Evolutionary conservation across 2,888 invertebrate species (phyloP).

Genomic region (Epistrophe grossulariae): DNA sequence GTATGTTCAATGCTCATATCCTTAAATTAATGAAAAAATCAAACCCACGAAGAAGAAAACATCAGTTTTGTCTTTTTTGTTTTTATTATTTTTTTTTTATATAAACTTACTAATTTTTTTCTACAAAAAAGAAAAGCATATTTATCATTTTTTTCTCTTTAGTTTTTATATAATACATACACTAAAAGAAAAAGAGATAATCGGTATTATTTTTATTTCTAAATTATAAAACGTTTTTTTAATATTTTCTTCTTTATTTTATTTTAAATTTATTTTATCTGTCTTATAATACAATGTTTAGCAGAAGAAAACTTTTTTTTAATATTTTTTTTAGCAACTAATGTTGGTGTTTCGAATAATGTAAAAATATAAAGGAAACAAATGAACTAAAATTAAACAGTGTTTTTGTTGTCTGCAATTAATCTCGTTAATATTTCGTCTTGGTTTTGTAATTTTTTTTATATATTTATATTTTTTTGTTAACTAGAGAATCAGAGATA

Average conservation of each 20-base stretch:
- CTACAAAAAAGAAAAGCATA: conserved; percentile 77
- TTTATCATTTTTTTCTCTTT: conserved; percentile 63
- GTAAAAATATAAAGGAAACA: background rate
- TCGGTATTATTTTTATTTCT: conserved; percentile 46
- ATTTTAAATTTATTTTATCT: conserved; percentile 13
- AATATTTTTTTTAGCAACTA: conserved; percentile 13
- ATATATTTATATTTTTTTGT: conserved; percentile 23
- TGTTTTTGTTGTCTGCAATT: background rate
- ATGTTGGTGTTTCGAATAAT: conserved; percentile 26
- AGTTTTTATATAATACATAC: conserved; percentile 63
- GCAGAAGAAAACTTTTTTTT: conserved; percentile 35
- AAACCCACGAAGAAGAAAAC: background rate
- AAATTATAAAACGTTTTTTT: conserved; percentile 21
- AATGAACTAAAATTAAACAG: conserved; percentile 6
- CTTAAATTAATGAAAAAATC: too few species aligned
- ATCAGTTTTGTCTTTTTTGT: conserved; percentile 22
- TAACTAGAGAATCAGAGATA: conserved; percentile 66
- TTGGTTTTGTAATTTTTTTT: conserved; percentile 43
- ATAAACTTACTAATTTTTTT: conserved; percentile 77
- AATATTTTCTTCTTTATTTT: conserved; percentile 6
- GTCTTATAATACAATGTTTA: conserved; percentile 41
- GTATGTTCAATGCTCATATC: too few species aligned
- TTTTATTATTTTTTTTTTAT: conserved; percentile 71
- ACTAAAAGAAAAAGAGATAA: conserved; percentile 69
- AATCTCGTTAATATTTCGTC: conserved; percentile 18